Conservation (phyloP, 2,113 vertebrate genomes). For the Mus musculus region GRCm39 chr12:31891501-31892000, state of each 20-base stretch:
- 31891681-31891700: not conserved
- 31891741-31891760: not conserved
- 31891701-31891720: not conserved
- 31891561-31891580: not conserved
- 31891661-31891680: not conserved
- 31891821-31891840: not conserved
- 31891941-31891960: not conserved
- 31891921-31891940: not conserved
- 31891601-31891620: not conserved
- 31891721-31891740: not conserved
- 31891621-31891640: conserved; percentile 29
- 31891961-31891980: not conserved
- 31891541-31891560: conserved; percentile 21
- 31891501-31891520: conserved; percentile 30
- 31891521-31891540: not conserved
- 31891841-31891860: not conserved
- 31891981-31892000: not conserved
- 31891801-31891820: not conserved
- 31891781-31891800: not conserved
- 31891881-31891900: not conserved
- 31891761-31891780: not conserved
- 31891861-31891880: not conserved
- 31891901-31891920: not conserved
- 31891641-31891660: not conserved
- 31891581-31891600: conserved; percentile 15